phyloP scores from a whole-genome alignment of 1,140 invertebrate genomes.

The Hyles euphorbiae region DNA sequence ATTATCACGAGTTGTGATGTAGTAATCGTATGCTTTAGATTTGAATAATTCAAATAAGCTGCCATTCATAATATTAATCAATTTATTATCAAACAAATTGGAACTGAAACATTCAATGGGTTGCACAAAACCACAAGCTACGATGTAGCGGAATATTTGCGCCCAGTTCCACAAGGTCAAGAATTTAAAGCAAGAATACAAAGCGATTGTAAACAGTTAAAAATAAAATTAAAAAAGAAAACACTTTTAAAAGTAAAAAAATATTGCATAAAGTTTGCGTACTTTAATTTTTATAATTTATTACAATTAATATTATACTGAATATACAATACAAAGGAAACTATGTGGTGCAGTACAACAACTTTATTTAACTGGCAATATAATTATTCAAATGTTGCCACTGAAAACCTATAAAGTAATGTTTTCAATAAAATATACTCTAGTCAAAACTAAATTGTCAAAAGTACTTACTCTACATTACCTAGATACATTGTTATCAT shows the following conservation, averaged over 20 bases:
- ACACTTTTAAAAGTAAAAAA: slow-evolving; percentile 38
- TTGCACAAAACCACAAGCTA: no score
- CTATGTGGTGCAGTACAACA: slow-evolving; percentile 24
- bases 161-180: slow-evolving; percentile 15
- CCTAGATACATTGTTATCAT: slow-evolving; percentile 56
- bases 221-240: slow-evolving; percentile 37
- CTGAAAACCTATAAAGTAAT: slow-evolving; percentile 37
- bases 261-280: slow-evolving; percentile 29
- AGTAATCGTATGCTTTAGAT: not conserved
- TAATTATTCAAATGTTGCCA: slow-evolving; percentile 25
- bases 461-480: slow-evolving; percentile 37
- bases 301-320: slow-evolving; percentile 53
- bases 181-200: slow-evolving; percentile 11
- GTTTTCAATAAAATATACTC: slow-evolving; percentile 38
- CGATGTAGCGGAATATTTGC: no score
- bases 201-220: slow-evolving; percentile 8
- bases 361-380: slow-evolving; percentile 36
- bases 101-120: not conserved
- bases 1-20: slow-evolving; percentile 64
- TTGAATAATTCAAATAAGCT: slow-evolving; percentile 11
- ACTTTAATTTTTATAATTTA: slow-evolving; percentile 35
- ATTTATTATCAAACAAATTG: not conserved
- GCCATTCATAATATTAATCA: slow-evolving; percentile 8
- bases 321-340: slow-evolving; percentile 48
- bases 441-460: slow-evolving; percentile 53